Evolutionary conservation across 1,140 invertebrate genomes (phyloP).

Genomic region (Neuroterus valhalla): DNA sequence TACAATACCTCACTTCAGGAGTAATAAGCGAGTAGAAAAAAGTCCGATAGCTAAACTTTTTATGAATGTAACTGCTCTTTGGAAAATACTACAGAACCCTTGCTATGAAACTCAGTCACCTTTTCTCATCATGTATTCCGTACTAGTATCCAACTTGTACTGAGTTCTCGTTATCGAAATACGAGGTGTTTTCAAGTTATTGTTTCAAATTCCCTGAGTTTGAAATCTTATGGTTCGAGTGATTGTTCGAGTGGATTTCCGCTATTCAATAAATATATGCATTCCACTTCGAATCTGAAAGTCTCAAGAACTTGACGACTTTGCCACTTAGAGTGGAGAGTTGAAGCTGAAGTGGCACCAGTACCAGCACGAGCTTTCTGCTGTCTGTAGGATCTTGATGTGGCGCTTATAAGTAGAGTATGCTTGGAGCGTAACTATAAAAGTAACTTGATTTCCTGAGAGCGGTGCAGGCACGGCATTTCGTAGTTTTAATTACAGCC

Average conservation of each 20-base stretch:
- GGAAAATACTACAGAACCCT: too few species aligned
- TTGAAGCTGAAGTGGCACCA: not conserved
- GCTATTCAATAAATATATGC: not conserved
- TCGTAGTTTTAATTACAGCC: not conserved
- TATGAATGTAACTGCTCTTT: too few species aligned
- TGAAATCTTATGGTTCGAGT: not conserved
- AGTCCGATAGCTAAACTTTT: too few species aligned
- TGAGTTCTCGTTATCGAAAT: too few species aligned
- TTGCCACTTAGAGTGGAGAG: not conserved
- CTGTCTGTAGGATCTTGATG: conserved; percentile 4
- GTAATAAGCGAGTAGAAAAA: too few species aligned
- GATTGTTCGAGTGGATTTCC: not conserved
- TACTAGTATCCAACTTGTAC: too few species aligned
- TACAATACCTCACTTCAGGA: too few species aligned
- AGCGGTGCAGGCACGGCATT: not conserved
- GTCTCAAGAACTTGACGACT: not conserved
- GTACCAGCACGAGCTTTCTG: not conserved
- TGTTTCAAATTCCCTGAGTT: not conserved
- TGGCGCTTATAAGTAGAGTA: conserved; percentile 14
- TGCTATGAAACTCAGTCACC: too few species aligned
- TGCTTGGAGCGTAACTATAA: not conserved
- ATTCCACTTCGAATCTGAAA: not conserved
- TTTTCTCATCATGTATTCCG: not conserved
- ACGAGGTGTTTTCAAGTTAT: not conserved
- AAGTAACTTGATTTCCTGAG: conserved; percentile 11